Conservation (phyloP, 30 jellyfish, hydroid and myxozoan genomes). For the Turritopsis dohrnii region DNA sequence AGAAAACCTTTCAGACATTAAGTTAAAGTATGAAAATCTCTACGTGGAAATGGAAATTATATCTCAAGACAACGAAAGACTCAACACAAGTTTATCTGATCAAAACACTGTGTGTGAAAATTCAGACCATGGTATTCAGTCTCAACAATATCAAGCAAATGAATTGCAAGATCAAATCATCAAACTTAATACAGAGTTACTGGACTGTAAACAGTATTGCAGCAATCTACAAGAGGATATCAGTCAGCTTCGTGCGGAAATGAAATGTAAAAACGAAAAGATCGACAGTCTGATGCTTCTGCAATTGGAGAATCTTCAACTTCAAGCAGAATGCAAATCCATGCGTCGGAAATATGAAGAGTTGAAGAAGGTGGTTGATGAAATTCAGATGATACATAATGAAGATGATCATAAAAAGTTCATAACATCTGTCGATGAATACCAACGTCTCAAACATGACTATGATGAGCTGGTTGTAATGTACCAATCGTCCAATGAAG, state of each 20-base stretch:
- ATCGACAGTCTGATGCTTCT: background rate
- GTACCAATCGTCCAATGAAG: background rate
- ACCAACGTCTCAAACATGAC: background rate
- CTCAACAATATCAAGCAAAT: background rate
- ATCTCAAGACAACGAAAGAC: background rate
- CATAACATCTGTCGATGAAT: background rate
- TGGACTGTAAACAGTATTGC: background rate
- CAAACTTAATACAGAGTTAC: background rate
- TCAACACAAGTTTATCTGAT: background rate
- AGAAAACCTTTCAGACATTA: background rate
- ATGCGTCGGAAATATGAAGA: background rate
- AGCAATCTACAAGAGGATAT: background rate
- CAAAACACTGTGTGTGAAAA: background rate
- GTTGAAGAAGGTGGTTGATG: background rate
- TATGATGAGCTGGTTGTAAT: background rate
- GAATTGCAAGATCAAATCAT: background rate
- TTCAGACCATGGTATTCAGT: background rate
- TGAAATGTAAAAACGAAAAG: background rate
- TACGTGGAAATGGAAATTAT: background rate
- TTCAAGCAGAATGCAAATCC: background rate
- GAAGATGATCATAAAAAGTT: background rate
- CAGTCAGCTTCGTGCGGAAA: background rate
- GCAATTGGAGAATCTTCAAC: background rate
- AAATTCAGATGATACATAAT: background rate
- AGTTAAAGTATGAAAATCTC: background rate